Conservation (phyloP, 2,888 invertebrate genomes). For the Polylopha cassiicola region DNA sequence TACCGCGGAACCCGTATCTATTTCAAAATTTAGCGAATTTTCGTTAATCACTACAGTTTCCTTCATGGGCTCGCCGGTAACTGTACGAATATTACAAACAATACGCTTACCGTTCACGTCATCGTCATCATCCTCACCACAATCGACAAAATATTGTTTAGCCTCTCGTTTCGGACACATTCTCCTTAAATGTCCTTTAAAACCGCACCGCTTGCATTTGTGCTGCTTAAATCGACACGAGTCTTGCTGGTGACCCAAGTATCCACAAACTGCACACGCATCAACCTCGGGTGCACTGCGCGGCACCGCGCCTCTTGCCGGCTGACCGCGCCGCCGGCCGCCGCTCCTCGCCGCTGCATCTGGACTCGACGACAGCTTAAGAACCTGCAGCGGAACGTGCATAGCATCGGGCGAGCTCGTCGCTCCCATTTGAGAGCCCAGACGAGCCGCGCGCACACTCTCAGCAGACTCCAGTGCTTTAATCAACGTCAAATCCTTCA, state of each 20-base stretch:
- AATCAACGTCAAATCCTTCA: constrained; percentile 11
- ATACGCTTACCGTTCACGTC: background rate
- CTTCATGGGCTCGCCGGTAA: constrained; percentile 2
- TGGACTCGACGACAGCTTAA: constrained; percentile 2
- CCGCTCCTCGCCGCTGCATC: background rate
- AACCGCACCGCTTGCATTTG: background rate
- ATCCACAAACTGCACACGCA: constrained; percentile 1
- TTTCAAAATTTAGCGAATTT: background rate
- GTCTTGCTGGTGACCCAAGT: background rate
- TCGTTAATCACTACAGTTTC: background rate
- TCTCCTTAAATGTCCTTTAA: background rate
- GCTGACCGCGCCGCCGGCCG: background rate
- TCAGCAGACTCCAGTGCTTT: constrained; percentile 22
- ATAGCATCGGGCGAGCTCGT: too few species aligned
- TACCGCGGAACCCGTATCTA: constrained; percentile 1
- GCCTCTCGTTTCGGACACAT: background rate
- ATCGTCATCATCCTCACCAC: background rate
- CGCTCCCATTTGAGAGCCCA: background rate
- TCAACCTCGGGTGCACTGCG: background rate
- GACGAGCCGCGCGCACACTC: constrained; percentile 14
- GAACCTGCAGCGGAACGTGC: background rate
- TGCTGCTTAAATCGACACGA: background rate
- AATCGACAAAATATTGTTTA: background rate
- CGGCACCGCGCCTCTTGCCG: too few species aligned
- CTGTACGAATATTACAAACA: constrained; percentile 3